Evolutionary conservation across 35 echinoderm and acorn worm genomes (phyloP), one percentile per base, ranked within the genome.

Genomic region (Lytechinus variegatus): DNA sequence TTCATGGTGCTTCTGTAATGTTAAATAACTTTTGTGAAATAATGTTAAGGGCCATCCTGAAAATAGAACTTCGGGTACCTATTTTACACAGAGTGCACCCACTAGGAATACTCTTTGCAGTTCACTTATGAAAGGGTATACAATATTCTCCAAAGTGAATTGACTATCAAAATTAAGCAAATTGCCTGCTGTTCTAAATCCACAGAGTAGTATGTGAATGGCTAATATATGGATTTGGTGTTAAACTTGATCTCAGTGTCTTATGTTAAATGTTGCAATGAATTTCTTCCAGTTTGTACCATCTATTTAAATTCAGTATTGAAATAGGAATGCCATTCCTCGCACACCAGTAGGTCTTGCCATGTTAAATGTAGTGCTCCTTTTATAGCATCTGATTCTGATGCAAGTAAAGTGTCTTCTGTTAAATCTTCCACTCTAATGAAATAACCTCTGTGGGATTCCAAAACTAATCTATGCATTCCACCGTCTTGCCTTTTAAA

Each of bases 1-100:
- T 79, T 79, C 66, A n/a, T 79, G 88, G 88, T 90, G 88, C 88
- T 90, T 90, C 88, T 52, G 27, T 24, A 90, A 54, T 90, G 88
- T 90, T 79, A 24, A 24, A n/a, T 6, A 24, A 24, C 21, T 79
- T 6, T n/a, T 4, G 8, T 7, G 66, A 24, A 79, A 79, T 19
- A 79, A 79, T 79, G 66, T n/a, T 27, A 79, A 19, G 21, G 66
- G 66, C 66, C n/a, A 16, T 79, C 19, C 14, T 79, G 66, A 19
- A 8, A 79, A n/a, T 79, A 5, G 6, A n/a, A 79, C n/a, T 79
- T 19, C 14, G n/a, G 33, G 21, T n/a, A 24, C n/a, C 19, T 79
- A 44, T 79, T 79, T 6, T 4, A 79, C 6, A 79, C 66, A 79
- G 66, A 79, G n/a, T 24, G 19, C 14, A 79, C 8, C 61, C 66